Percentiles rank a stretch among this genome's conserved stretches.
These are phyloP conservation scores for Ianthella basta DNA, from an alignment of 37 sponge, comb jelly and placozoan species.

Conservation along the genomic window DNA sequence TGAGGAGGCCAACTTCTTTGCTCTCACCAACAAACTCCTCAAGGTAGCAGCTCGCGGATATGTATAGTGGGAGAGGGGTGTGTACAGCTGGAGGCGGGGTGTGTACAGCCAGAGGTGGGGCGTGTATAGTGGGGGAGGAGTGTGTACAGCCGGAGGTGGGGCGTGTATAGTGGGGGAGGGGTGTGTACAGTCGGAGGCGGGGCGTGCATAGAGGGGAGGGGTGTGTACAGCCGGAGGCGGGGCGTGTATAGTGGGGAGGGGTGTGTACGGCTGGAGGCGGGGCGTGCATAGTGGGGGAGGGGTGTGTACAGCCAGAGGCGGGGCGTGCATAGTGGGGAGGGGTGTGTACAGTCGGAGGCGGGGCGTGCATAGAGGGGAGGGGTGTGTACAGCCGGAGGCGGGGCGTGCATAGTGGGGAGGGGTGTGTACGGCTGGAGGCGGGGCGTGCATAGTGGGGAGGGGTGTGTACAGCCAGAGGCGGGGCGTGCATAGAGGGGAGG, in stretches of 20 bases:
- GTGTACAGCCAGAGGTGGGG: neutral
- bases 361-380: neutral
- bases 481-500: neutral
- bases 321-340: neutral
- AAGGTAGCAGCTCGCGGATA: slow-evolving; percentile 23
- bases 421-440: neutral
- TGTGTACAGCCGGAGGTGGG: neutral
- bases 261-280: neutral
- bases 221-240: neutral
- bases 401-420: neutral
- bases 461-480: neutral
- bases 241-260: neutral
- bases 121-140: neutral
- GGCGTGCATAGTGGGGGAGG: neutral
- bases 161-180: neutral
- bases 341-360: neutral
- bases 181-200: neutral
- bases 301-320: neutral
- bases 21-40: slow-evolving; percentile 67
- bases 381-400: neutral
- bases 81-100: neutral
- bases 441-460: neutral
- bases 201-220: neutral
- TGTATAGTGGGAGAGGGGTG: neutral
- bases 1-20: slow-evolving; percentile 83